Evolutionary conservation across 2,797 vertebrate species (phyloP).

Genomic region (Odontamblyopus rebecca): DNA sequence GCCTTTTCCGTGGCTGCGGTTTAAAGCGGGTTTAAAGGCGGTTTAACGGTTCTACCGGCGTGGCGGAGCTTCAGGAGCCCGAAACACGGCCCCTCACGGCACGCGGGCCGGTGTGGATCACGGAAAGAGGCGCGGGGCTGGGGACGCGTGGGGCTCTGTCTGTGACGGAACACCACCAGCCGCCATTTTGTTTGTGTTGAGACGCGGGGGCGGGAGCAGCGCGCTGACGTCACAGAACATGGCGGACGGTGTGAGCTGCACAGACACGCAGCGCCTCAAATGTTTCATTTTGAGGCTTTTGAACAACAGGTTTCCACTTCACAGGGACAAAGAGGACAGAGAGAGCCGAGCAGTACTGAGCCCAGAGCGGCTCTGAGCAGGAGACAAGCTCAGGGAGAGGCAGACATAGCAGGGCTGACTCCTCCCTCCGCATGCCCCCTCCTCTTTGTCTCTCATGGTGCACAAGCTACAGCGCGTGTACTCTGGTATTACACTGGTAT

Average conservation of each 20-base stretch:
- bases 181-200: slow-evolving; percentile 48
- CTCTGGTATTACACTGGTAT: not conserved
- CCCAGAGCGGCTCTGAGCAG: not conserved
- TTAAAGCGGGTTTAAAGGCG: not conserved
- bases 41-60: not conserved
- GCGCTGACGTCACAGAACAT: slow-evolving; percentile 22
- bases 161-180: not conserved
- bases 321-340: not conserved
- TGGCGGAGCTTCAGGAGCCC: not conserved
- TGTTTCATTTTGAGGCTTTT: not conserved
- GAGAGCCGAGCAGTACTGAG: not conserved
- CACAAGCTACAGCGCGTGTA: not conserved
- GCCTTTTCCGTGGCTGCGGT: not conserved
- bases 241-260: not conserved
- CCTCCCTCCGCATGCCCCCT: not conserved
- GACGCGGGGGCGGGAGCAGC: slow-evolving; percentile 17
- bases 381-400: not conserved
- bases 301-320: not conserved
- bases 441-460: not conserved
- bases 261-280: not conserved
- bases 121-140: not conserved
- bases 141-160: not conserved
- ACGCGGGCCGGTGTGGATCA: not conserved
- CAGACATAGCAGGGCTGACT: not conserved
- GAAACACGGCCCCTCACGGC: not conserved